Evolutionary conservation across 2,888 invertebrate genomes (phyloP).

Genomic region (Orchesellides sinensis): DNA sequence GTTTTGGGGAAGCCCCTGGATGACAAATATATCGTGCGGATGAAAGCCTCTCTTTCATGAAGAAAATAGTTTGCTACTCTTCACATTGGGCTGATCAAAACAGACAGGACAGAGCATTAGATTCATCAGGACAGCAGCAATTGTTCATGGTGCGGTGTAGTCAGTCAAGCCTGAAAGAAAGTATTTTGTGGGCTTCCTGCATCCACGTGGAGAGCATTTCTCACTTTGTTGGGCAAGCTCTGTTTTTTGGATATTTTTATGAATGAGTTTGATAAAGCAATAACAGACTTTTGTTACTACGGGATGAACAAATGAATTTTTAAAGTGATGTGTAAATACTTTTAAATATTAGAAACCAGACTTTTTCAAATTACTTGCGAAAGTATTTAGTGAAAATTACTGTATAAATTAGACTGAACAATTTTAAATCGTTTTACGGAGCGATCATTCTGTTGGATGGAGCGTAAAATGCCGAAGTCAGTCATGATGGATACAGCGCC

Average conservation of each 20-base stretch:
- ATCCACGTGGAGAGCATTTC: conserved; percentile 11
- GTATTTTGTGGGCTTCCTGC: not conserved
- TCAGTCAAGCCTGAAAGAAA: not conserved
- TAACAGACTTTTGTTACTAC: no score
- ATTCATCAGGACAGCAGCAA: not conserved
- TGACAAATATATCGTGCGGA: not conserved
- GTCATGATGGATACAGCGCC: conserved; percentile 73
- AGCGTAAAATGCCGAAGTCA: conserved; percentile 74
- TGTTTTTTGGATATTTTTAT: no score
- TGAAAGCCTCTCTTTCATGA: not conserved
- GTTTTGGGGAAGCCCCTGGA: not conserved
- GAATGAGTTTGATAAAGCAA: no score
- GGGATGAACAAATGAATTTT: no score
- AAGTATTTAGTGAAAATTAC: not conserved
- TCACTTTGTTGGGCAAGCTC: no score
- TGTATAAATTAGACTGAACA: not conserved
- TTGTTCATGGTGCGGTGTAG: not conserved
- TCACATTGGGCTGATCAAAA: no score
- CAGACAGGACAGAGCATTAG: not conserved
- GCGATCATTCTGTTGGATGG: conserved; percentile 58
- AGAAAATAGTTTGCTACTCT: no score
- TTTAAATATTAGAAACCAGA: no score
- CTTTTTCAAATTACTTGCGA: no score
- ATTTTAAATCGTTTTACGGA: no score
- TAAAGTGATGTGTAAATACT: no score